Evolutionary conservation across 2,797 vertebrate genomes (phyloP), one percentile per base, ranked within the genome.

Genomic region (Gallinago stenura): DNA sequence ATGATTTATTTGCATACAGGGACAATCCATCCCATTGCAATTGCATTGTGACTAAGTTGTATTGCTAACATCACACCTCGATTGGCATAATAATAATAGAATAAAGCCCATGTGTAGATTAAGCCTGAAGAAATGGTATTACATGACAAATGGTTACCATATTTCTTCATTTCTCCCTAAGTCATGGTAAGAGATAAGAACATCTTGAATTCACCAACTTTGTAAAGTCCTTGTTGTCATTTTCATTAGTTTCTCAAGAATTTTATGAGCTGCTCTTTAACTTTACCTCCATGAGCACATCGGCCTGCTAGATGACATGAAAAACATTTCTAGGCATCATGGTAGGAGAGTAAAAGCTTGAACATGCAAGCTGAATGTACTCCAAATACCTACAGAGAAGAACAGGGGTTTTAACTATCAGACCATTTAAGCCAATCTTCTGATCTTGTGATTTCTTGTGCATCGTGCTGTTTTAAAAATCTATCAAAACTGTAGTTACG

Each of bases 301-400:
- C 22, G 35, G n/a, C 54, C 64, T 0, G 0, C 39, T 35, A 39
- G 17, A 15, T 71, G n/a, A 58, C 17, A n/a, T 4, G 12, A 60
- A 73, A 85, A 73, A 65, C 24, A 70, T 1, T 64, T 80, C n/a
- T 31, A 65, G 64, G 30, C 39, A 53, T n/a, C 18, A 26, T 2
- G 3, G 33, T 21, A 90, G 53, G 69, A 83, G 28, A 86, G 31
- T 77, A 35, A 71, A 92, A 57, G 15, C 25, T 83, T 62, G 41
- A 70, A 48, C 66, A 57, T 50, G 53, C 69, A 85, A 81, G 13
- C 37, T 76, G 57, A 84, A 54, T 3, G 11, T 61, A 21, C 7
- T 65, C 58, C 33, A 69, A 37, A 72, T 48, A 71, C 31, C 19
- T 64, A 64, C 19, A 89, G 45, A 75, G 35, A 90, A 31, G 30